phyloP scores from a whole-genome alignment of 2,888 invertebrate species.

The Pasiphila rectangulata region DNA sequence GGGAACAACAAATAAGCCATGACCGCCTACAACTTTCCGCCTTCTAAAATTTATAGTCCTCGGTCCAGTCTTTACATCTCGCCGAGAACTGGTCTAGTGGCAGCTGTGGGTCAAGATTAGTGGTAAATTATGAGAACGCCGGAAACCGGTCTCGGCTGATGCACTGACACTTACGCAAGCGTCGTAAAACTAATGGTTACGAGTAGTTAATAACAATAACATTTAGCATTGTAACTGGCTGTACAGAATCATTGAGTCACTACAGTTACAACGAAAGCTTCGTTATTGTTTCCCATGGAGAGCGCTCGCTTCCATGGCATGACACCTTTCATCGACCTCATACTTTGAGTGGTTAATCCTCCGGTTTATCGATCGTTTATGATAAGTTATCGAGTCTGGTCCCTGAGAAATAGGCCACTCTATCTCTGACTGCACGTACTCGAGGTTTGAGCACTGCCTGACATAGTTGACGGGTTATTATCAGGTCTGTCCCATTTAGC shows the following conservation, averaged over 20 bases:
- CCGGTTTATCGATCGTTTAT: slow-evolving; percentile 65
- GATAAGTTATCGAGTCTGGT: slow-evolving; percentile 62
- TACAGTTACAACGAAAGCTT: neutral
- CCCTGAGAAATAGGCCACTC: slow-evolving; percentile 64
- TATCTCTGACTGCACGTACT: slow-evolving; percentile 52
- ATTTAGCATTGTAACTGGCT: slow-evolving; percentile 5
- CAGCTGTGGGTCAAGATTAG: slow-evolving; percentile 77
- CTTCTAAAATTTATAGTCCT: slow-evolving; percentile 46
- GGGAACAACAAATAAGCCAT: slow-evolving; percentile 4
- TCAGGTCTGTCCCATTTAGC: slow-evolving; percentile 33
- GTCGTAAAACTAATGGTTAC: slow-evolving; percentile 42
- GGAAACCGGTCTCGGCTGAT: slow-evolving; percentile 65
- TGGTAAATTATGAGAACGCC: slow-evolving; percentile 59
- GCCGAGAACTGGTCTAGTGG: slow-evolving; percentile 55
- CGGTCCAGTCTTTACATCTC: slow-evolving; percentile 45
- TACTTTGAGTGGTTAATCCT: slow-evolving; percentile 63
- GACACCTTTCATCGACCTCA: slow-evolving; percentile 28
- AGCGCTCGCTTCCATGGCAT: slow-evolving; percentile 2
- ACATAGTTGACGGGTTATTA: slow-evolving; percentile 50
- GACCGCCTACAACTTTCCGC: slow-evolving; percentile 54
- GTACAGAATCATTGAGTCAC: slow-evolving; percentile 15
- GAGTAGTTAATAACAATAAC: slow-evolving; percentile 39
- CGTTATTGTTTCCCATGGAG: slow-evolving; percentile 5
- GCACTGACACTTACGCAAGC: slow-evolving; percentile 56
- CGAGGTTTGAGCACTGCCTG: slow-evolving; percentile 43